Evolutionary conservation across 2,888 invertebrate genomes (phyloP).

Genomic region (Apotomis turbidana): DNA sequence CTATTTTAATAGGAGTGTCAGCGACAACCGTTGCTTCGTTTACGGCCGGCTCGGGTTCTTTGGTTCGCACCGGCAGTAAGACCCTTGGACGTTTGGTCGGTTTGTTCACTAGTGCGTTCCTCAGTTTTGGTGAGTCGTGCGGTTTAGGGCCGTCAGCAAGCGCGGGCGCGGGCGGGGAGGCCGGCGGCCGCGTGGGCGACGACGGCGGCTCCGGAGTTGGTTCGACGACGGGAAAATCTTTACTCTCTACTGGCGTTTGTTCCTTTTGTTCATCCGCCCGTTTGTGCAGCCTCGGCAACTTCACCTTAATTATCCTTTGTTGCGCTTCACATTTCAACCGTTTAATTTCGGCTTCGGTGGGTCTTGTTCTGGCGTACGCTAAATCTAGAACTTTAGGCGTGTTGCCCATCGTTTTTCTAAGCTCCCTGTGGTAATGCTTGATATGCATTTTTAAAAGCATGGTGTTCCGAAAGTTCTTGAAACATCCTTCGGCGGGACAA

Average conservation of each 20-base stretch:
- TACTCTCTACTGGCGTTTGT: slow-evolving; percentile 49
- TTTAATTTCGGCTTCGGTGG: slow-evolving; percentile 50
- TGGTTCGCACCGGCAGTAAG: slow-evolving; percentile 66
- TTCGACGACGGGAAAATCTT: slow-evolving; percentile 49
- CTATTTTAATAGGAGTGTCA: slow-evolving; percentile 19
- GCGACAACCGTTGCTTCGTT: not conserved
- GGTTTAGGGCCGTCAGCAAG: slow-evolving; percentile 50
- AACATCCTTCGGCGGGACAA: slow-evolving; percentile 93
- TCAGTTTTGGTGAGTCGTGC: slow-evolving; percentile 72
- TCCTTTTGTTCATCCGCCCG: slow-evolving; percentile 62
- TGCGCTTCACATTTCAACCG: slow-evolving; percentile 50
- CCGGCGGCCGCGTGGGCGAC: slow-evolving; percentile 46
- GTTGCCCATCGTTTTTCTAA: slow-evolving; percentile 88
- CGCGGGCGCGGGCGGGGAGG: slow-evolving; percentile 46
- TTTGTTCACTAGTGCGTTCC: slow-evolving; percentile 64
- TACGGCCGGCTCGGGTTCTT: slow-evolving; percentile 51
- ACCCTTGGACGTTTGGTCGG: slow-evolving; percentile 72
- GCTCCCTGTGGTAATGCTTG: slow-evolving; percentile 95
- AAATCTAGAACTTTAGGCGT: slow-evolving; percentile 94
- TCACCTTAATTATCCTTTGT: slow-evolving; percentile 67
- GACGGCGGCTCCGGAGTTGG: slow-evolving; percentile 47
- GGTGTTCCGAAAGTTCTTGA: slow-evolving; percentile 95
- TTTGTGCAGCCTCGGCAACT: slow-evolving; percentile 64
- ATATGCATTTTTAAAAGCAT: slow-evolving; percentile 96
- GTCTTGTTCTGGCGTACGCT: slow-evolving; percentile 89